Evolutionary conservation across 2,888 invertebrate genomes (phyloP).

Genomic region (Malacosoma neustria): DNA sequence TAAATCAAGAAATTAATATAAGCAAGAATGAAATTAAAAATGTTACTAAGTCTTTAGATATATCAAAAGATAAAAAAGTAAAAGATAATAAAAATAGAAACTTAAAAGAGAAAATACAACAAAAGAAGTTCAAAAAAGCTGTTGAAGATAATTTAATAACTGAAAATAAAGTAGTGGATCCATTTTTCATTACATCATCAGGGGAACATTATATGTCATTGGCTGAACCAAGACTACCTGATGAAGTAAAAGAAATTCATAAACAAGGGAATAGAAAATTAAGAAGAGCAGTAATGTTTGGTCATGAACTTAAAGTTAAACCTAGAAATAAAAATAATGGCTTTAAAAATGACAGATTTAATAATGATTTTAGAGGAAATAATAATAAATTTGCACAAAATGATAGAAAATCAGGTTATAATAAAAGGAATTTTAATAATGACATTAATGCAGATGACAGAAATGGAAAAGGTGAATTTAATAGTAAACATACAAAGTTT

Average conservation of each 20-base stretch:
- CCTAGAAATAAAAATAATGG: constrained; percentile 29
- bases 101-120: constrained; percentile 47
- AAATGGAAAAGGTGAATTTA: constrained; percentile 15
- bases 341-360: constrained; percentile 17
- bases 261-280: constrained; percentile 54
- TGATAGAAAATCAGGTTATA: not conserved
- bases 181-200: constrained; percentile 59
- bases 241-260: constrained; percentile 59
- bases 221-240: constrained; percentile 55
- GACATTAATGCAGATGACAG: constrained; percentile 3
- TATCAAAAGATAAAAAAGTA: constrained; percentile 24
- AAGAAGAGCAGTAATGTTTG: constrained; percentile 64
- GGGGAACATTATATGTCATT: constrained; percentile 63
- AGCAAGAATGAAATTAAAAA: constrained; percentile 6
- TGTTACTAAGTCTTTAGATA: constrained; percentile 2
- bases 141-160: constrained; percentile 16
- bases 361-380: constrained; percentile 12
- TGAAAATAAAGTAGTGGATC: constrained; percentile 51
- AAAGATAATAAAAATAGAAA: constrained; percentile 52
- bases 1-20: constrained; percentile 3
- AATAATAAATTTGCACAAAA: constrained; percentile 8
- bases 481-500: constrained; percentile 7
- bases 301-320: constrained; percentile 45
- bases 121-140: constrained; percentile 45
- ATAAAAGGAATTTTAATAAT: constrained; percentile 13